Evolutionary conservation across 2,797 vertebrate species (phyloP), one percentile per base, ranked within the genome.

Genomic region (Pangasius krempfi): DNA sequence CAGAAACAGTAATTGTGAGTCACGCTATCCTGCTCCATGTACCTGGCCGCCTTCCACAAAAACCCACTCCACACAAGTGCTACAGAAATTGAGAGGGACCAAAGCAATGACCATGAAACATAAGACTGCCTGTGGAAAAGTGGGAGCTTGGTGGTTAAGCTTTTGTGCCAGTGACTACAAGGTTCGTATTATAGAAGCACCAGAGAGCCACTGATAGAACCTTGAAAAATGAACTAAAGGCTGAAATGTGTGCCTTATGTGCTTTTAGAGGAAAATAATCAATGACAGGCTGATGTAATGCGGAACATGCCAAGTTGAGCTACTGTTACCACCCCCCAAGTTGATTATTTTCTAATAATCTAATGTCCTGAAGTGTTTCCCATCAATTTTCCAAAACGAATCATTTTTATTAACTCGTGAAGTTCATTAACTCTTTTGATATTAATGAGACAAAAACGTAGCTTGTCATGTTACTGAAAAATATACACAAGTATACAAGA

Each of bases 1-100:
- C 56, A 81, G 33, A 40, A 40, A 66, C 60, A 66, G 91, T 90
- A 89, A 91, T 78, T 88, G 84, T 89, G 91, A 92, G 91, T 92
- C 92, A 91, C 86, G 83, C 78, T 70, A 66, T 80, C 83, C 83
- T 30, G 85, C 37, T 60, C 37, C 58, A n/a, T n/a, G 50, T 40
- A 84, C 81, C 50, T 52, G 85, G 47, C 68, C 81, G 58, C 27
- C 16, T 30, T 52, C 66, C 84, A 84, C 89, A 86, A 88, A 84
- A 84, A 64, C 60, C 44, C 75, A 84, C 62, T 84, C 40, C 64
- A 68, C 44, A 66, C 58, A 84, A 89, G 83, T 37, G 22, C 33
- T 89, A 84, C 2, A 18, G 20, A 80, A 81, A 22, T 56, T 50
- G 60, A 85, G 60, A 86, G 68, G 87, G 79, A 90, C 86, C 54